Evolutionary conservation across 1,140 invertebrate genomes (phyloP).

Genomic region (Pachypeltis micranthus): DNA sequence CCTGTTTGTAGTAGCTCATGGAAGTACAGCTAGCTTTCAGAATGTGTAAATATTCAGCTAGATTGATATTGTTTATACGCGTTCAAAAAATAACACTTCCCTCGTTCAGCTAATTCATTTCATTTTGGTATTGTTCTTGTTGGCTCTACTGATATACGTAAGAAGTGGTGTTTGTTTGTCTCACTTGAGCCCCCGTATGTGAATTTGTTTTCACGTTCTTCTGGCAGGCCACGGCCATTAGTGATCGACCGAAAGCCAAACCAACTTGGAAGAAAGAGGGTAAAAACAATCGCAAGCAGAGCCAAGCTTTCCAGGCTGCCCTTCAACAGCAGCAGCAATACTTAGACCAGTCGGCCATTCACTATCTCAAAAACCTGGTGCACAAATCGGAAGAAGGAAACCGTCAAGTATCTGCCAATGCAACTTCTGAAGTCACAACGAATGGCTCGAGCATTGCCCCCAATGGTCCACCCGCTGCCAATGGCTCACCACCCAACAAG

Average conservation of each 20-base stretch:
- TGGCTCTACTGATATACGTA: too few relatives aligned
- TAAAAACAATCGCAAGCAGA: constrained; percentile 42
- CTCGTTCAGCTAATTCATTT: too few relatives aligned
- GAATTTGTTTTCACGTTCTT: too few relatives aligned
- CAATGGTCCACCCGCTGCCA: neutral
- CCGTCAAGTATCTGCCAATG: neutral
- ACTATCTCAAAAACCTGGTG: constrained; percentile 20
- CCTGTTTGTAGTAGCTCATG: neutral
- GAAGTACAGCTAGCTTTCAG: too few relatives aligned
- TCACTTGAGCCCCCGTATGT: too few relatives aligned
- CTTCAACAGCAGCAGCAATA: constrained; percentile 23
- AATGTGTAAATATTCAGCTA: too few relatives aligned
- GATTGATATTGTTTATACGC: too few relatives aligned
- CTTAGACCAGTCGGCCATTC: constrained; percentile 14
- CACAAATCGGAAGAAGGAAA: constrained; percentile 22
- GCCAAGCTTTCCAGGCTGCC: too few relatives aligned
- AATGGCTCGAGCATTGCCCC: neutral
- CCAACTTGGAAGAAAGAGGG: constrained; percentile 63
- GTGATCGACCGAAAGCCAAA: constrained; percentile 67
- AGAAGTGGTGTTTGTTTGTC: too few relatives aligned
- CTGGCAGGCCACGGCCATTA: constrained; percentile 62
- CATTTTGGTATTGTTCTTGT: too few relatives aligned
- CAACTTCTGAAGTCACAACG: neutral
- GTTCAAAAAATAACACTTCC: too few relatives aligned
- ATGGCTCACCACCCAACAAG: neutral